Percentiles rank a stretch among this genome's conserved stretches.
phyloP scores from a whole-genome alignment of 2,113 vertebrate genomes.

The Eudyptes chrysolophus region DNA sequence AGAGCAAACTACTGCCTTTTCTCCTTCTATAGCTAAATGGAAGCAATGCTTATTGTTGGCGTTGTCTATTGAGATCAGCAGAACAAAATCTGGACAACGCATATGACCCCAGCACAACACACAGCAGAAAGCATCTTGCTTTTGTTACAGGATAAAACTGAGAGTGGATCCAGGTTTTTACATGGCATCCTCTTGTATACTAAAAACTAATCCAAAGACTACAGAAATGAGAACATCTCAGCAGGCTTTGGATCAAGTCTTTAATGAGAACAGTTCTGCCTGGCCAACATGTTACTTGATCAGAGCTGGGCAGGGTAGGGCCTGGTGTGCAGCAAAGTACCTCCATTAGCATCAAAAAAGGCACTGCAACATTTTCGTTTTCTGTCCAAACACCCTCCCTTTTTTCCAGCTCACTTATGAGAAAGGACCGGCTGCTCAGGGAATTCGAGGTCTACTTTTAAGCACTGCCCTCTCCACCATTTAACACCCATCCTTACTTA shows the following conservation, averaged over 20 bases:
- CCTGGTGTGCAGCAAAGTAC: neutral
- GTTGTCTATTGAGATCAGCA: neutral
- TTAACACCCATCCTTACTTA: neutral
- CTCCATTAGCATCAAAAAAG: neutral
- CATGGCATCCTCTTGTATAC: neutral
- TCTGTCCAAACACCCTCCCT: neutral
- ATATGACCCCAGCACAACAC: neutral
- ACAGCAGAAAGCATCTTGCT: neutral
- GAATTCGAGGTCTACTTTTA: neutral
- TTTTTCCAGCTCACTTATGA: neutral
- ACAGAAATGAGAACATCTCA: neutral
- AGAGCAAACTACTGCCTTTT: neutral
- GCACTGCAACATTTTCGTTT: neutral
- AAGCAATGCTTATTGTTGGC: neutral
- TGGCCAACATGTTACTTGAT: neutral
- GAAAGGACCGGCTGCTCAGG: neutral
- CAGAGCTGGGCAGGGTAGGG: neutral
- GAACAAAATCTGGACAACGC: neutral
- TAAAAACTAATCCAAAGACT: neutral
- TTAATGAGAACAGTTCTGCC: neutral
- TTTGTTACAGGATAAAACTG: neutral
- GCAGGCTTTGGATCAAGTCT: neutral
- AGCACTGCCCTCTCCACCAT: neutral
- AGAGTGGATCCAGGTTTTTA: neutral
- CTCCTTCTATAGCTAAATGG: neutral